Conservation (phyloP, 2,113 vertebrate genomes). For the Irena cyanogastra region DNA sequence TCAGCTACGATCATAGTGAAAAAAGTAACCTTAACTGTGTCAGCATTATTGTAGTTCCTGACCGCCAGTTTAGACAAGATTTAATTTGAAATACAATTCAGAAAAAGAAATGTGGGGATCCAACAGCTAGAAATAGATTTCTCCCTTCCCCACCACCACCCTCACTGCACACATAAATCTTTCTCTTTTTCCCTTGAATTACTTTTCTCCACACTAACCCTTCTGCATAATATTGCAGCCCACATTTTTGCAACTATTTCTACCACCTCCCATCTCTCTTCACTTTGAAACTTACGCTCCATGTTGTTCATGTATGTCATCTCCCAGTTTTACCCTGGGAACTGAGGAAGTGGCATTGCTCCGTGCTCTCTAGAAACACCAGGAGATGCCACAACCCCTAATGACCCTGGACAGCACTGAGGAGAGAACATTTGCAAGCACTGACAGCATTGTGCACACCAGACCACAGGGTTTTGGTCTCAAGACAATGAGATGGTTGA, state of each 20-base stretch:
- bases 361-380: neutral
- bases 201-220: neutral
- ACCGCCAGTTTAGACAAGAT: neutral
- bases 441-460: neutral
- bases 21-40: neutral
- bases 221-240: neutral
- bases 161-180: neutral
- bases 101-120: neutral
- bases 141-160: neutral
- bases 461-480: neutral
- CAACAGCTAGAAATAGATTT: neutral
- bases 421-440: neutral
- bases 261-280: neutral
- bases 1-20: neutral
- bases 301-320: too few species aligned
- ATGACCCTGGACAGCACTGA: fast-evolving
- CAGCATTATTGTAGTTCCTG: neutral
- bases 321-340: neutral
- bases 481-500: neutral
- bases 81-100: neutral
- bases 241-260: neutral
- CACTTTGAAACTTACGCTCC: neutral
- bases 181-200: neutral
- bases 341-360: neutral
- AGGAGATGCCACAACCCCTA: neutral